Evolutionary conservation across 2,888 invertebrate genomes (phyloP), one percentile per base, ranked within the genome.

Genomic region (Ichneumoninae sp.): DNA sequence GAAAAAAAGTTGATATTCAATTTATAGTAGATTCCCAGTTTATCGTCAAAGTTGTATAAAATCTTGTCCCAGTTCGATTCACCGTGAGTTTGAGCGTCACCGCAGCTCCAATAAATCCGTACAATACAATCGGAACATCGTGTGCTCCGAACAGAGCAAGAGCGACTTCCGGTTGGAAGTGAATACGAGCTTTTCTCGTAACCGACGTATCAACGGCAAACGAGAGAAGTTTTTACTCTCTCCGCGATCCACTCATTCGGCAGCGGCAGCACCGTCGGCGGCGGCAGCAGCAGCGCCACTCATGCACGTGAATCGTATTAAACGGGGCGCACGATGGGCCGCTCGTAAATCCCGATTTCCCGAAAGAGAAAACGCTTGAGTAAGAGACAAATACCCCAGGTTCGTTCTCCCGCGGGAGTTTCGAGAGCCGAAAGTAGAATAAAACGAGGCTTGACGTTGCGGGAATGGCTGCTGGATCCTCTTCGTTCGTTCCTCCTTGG

Each of bases 341-440:
- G 36, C 70, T 83, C 79, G 75, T 79, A 70, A 71, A 83, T 65
- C 79, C 47, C 79, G 65, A 75, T 80, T 83, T 79, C 65, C 16
- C 54, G 79, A 75, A 75, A 83, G 74, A 79, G 83, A 80, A 19
- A 69, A 69, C 36, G 62, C 47, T 65, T 44, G 36, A 33, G 54
- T 70, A 57, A 71, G 75, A 75, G 83, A 80, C 70, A 76, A 83
- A 78, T 80, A 80, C 47, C 26, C 75, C n/a, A 30, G 47, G 62
- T 54, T 71, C 47, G 13, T 16, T 60, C 33, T 40, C 50, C 54
- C 44, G 3, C 52, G 68, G 22, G 36, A 57, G 54, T 50, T 60
- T 16, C 30, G 54, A 62, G 13, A 44, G 4, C 16, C 75, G 40
- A 57, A 62, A 71, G 54, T 54, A 19, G 78, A 75, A 79, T 47